Percentiles rank a stretch among this genome's conserved stretches.
These are phyloP conservation scores for Reinhardtius hippoglossoides DNA, from an alignment of 2,113 vertebrate genomes.

Conservation along the genomic window DNA sequence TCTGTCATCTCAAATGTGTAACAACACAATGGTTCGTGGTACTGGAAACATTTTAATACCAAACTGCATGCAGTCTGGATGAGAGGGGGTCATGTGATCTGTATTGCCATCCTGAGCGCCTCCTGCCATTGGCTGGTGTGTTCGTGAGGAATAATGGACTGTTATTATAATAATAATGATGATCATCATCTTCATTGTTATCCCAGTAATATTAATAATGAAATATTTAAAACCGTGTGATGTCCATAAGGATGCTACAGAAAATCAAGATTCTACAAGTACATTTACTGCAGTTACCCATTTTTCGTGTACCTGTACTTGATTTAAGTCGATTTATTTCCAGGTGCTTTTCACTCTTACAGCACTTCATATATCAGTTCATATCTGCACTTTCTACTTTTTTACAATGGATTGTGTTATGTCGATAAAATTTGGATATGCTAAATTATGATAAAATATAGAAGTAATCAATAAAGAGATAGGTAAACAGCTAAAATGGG, in stretches of 20 bases:
- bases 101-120: slow-evolving; percentile 51
- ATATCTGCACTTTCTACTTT: too few species aligned
- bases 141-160: slow-evolving; percentile 10
- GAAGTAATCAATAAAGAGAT: too few species aligned
- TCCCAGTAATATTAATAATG: background rate
- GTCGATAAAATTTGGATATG: too few species aligned
- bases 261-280: background rate
- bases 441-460: too few species aligned
- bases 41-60: slow-evolving; percentile 79
- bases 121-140: slow-evolving; percentile 57
- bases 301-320: too few species aligned
- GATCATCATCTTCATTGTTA: background rate
- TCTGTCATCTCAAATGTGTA: slow-evolving; percentile 54
- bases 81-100: slow-evolving; percentile 73
- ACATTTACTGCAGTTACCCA: too few species aligned
- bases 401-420: too few species aligned
- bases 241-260: background rate
- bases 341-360: too few species aligned
- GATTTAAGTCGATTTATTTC: too few species aligned
- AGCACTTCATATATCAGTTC: too few species aligned
- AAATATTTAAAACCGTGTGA: background rate
- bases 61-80: slow-evolving; percentile 77
- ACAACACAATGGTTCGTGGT: slow-evolving; percentile 58
- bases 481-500: too few species aligned
- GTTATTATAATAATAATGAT: background rate